Conservation (phyloP, 2,113 vertebrate genomes). For the Trogon melanurus region DNA sequence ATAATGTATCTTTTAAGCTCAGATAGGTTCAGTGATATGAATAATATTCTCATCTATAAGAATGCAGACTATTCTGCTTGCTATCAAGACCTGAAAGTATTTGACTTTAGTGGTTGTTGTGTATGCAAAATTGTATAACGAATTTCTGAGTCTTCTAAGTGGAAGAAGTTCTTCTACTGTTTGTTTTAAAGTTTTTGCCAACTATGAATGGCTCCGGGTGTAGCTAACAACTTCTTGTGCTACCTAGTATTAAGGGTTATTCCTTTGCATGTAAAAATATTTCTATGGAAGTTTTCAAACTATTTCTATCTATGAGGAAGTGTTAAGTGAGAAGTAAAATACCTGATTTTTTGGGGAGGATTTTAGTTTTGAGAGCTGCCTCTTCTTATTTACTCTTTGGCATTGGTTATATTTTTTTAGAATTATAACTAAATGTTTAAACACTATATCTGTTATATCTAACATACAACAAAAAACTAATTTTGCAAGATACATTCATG, state of each 20-base stretch:
- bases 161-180: neutral
- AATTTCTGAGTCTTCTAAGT: neutral
- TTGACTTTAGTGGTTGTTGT: neutral
- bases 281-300: neutral
- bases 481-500: neutral
- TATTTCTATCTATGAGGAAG: neutral
- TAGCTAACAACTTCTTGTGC: neutral
- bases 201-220: neutral
- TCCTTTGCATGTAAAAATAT: neutral
- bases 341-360: neutral
- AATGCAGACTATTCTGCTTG: neutral
- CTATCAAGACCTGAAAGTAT: neutral
- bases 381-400: neutral
- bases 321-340: neutral
- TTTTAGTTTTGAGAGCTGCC: neutral
- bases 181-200: neutral
- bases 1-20: neutral
- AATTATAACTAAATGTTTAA: neutral
- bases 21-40: neutral
- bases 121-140: neutral
- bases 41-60: neutral
- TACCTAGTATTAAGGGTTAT: neutral
- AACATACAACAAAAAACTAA: neutral
- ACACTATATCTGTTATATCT: fast-evolving
- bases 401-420: neutral